Conservation (phyloP, 1,140 invertebrate genomes). For the Gryon sp. region DNA sequence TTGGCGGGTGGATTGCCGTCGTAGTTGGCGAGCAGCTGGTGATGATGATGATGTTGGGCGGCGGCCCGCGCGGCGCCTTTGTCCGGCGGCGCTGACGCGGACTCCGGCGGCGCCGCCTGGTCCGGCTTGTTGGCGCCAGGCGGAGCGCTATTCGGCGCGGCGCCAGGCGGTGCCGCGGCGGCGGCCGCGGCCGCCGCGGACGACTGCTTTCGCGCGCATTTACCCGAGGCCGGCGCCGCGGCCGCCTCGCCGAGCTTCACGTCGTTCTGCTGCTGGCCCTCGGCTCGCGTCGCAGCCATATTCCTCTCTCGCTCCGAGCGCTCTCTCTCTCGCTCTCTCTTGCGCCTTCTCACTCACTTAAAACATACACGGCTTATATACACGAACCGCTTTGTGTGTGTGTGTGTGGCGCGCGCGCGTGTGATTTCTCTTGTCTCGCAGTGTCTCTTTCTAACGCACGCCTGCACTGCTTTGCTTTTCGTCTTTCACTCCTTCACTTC, state of each 20-base stretch:
- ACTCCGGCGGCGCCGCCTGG: conserved; percentile 73
- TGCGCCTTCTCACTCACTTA: conserved; percentile 71
- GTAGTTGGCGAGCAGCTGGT: conserved; percentile 70
- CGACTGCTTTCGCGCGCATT: conserved; percentile 75
- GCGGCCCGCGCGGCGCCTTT: conserved; percentile 74
- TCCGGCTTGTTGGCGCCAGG: conserved; percentile 68
- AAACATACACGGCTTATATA: too few species aligned
- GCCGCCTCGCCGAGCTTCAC: conserved; percentile 79
- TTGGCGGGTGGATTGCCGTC: conserved; percentile 72
- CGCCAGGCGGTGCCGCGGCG: background rate
- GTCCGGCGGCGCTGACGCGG: conserved; percentile 73
- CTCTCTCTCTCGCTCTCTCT: conserved; percentile 72
- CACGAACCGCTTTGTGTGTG: too few species aligned
- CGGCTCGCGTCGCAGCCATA: conserved; percentile 82
- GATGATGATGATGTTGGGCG: conserved; percentile 68
- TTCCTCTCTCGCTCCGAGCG: conserved; percentile 23
- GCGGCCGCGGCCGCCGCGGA: background rate
- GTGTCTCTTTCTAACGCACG: too few species aligned
- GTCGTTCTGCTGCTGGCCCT: conserved; percentile 81
- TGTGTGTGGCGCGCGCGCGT: too few species aligned
- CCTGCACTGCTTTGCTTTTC: too few species aligned
- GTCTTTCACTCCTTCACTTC: too few species aligned
- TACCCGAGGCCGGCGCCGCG: conserved; percentile 66
- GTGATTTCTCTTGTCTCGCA: too few species aligned
- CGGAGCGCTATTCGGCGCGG: conserved; percentile 34